These are phyloP conservation scores for Cynopterus brachyotis DNA, from an alignment of 2,113 vertebrate species.

Conservation along the genomic window DNA sequence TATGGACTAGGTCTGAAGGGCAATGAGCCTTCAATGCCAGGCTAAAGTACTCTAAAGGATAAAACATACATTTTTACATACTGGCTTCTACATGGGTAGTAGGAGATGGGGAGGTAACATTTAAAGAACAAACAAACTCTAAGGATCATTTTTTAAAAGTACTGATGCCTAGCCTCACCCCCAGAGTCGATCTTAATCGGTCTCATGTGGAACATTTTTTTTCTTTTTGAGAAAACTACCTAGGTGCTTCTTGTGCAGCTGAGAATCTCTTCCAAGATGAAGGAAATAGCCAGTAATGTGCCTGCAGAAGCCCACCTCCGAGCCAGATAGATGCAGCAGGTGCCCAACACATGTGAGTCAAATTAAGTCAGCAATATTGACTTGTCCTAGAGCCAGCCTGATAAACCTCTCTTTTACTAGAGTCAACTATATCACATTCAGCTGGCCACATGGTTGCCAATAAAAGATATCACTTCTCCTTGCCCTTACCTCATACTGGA, in stretches of 20 bases:
- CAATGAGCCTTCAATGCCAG: neutral
- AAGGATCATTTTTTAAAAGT: constrained; percentile 38
- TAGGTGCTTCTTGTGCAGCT: constrained; percentile 6
- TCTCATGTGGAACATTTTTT: neutral
- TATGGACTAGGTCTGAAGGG: neutral
- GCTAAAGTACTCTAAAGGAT: neutral
- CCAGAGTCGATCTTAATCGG: constrained; percentile 28
- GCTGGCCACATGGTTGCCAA: constrained; percentile 60
- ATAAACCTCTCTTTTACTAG: constrained; percentile 60
- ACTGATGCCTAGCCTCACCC: neutral
- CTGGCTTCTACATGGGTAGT: neutral
- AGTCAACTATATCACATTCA: constrained; percentile 35
- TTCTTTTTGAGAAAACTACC: neutral
- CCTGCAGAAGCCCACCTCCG: constrained; percentile 4
- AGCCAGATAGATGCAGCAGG: constrained; percentile 59
- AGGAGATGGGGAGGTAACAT: neutral
- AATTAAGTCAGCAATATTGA: constrained; percentile 60
- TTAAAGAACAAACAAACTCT: neutral
- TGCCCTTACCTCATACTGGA: constrained; percentile 35
- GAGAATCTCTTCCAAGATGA: neutral
- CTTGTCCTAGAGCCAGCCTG: constrained; percentile 60
- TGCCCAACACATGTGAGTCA: constrained; percentile 53
- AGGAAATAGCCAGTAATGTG: constrained; percentile 29
- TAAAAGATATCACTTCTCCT: constrained; percentile 70
- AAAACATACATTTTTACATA: neutral